Evolutionary conservation across 1,140 invertebrate species (phyloP).

Genomic region (Drosophila erecta): DNA sequence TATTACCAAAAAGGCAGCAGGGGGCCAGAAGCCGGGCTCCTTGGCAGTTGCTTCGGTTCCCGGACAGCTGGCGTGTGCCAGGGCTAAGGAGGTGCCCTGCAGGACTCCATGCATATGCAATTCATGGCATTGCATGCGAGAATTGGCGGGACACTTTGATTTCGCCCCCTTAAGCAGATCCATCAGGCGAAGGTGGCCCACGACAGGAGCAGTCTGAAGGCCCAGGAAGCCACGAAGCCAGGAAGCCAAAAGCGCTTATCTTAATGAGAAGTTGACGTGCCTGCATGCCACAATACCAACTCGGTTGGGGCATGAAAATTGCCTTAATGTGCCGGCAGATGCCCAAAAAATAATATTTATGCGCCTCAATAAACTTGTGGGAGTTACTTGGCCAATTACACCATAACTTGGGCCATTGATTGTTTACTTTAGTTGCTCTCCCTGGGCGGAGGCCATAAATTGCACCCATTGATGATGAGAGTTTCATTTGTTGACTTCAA

Average conservation of each 20-base stretch:
- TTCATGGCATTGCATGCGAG: conserved; percentile 66
- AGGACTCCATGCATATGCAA: conserved; percentile 36
- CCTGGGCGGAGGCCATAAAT: conserved; percentile 22
- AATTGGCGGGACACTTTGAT: conserved; percentile 40
- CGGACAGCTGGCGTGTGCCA: conserved; percentile 74
- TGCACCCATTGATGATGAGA: conserved; percentile 31
- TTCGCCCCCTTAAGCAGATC: conserved; percentile 19
- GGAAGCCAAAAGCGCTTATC: conserved; percentile 55
- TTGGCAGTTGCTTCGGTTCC: conserved; percentile 41
- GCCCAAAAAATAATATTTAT: conserved; percentile 51
- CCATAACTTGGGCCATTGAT: conserved; percentile 48
- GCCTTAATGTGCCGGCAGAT: conserved; percentile 49
- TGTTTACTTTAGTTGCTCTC: conserved; percentile 31
- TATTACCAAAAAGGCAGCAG: conserved; percentile 55
- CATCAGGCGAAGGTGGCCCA: conserved; percentile 4
- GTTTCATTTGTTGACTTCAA: conserved; percentile 25
- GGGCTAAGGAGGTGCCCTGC: conserved; percentile 22
- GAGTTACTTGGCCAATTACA: conserved; percentile 71
- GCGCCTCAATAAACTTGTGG: conserved; percentile 65
- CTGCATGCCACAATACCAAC: conserved; percentile 62
- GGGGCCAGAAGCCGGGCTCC: conserved; percentile 13
- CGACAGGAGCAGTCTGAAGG: conserved; percentile 1
- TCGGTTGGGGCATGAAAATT: conserved; percentile 38
- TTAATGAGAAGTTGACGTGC: conserved; percentile 80
- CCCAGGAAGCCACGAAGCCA: conserved; percentile 14